Base-by-base conservation (phyloP, 2,113 vertebrate genomes). In the Hipposideros armiger region DNA sequence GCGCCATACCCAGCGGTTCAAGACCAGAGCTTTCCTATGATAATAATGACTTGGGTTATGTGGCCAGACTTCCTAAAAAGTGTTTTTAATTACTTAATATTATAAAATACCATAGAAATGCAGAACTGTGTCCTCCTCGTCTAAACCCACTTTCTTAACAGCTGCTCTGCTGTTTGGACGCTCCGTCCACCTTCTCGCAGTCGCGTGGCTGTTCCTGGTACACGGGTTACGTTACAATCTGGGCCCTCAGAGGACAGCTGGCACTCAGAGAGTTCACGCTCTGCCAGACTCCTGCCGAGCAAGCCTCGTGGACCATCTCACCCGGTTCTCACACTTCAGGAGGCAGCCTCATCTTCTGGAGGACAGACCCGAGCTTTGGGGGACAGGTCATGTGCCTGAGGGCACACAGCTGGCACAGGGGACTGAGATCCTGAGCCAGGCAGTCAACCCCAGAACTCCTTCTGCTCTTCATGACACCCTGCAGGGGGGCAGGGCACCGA, bases 271-370 rank as follows among this genome's bases (percentile, higher is more conserved):
- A 7, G 13, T 4, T 47, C 50, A 47, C 2, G 0, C 70, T n/a
- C 60, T 77, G 73, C 64, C 22, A n/a, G 19, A 3, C 10, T 16
- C 69, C 1, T 15, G 2, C 56, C 14, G 14, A 26, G 26, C 2
- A 11, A 2, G 13, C 22, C 36, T 4, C 0, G 0, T 24, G n/a
- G 47, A 24, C 45, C 3, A 0, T 22, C 2, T 6, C 60, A 2
- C 24, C 47, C 47, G 11, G n/a, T n/a, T 40, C n/a, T 50, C 45
- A 64, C 5, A 7, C 8, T n/a, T 17, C 16, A 17, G 69, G 80
- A 74, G 45, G 66, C 14, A 17, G 40, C 89, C 32, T 22, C 11
- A 7, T 50, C 36, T 60, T 52, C 30, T 7, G 58, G 40, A 36
- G 58, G 69, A 22, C 20, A 56, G 66, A 28, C 67, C n/a, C 15